phyloP scores from a whole-genome alignment of 2,113 vertebrate genomes.

The Poeciliopsis prolifica region DNA sequence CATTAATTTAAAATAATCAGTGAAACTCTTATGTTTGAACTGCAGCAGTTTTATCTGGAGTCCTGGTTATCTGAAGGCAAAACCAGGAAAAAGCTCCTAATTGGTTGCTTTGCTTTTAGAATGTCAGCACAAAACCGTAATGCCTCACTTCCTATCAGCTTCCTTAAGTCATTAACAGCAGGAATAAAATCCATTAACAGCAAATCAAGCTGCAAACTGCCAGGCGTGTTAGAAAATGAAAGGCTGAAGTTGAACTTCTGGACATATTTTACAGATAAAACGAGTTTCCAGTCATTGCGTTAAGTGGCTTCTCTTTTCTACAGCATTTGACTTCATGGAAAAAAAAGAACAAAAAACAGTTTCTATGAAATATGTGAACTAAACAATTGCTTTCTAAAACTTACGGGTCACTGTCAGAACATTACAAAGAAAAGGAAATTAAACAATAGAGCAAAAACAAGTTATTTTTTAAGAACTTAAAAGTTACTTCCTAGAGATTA shows the following conservation, averaged over 20 bases:
- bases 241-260: constrained; percentile 25
- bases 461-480: neutral
- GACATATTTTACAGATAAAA: constrained; percentile 17
- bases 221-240: constrained; percentile 27
- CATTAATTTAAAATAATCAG: constrained; percentile 7
- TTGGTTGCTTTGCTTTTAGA: constrained; percentile 24
- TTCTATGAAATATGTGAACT: neutral
- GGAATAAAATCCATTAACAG: constrained; percentile 36
- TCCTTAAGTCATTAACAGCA: constrained; percentile 45
- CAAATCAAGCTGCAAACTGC: constrained; percentile 53
- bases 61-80: constrained; percentile 15
- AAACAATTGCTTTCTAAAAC: neutral
- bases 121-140: constrained; percentile 37
- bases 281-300: constrained; percentile 13
- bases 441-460: neutral
- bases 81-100: constrained; percentile 34
- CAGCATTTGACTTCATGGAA: constrained; percentile 9
- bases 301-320: constrained; percentile 20
- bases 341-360: constrained; percentile 7
- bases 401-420: neutral
- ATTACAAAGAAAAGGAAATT: neutral
- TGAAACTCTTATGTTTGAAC: constrained; percentile 8
- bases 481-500: neutral
- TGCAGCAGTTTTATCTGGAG: constrained; percentile 18
- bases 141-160: constrained; percentile 42